Evolutionary conservation across 2,888 invertebrate genomes (phyloP), one percentile per base, ranked within the genome.

Genomic region (Megastigmus dorsalis): DNA sequence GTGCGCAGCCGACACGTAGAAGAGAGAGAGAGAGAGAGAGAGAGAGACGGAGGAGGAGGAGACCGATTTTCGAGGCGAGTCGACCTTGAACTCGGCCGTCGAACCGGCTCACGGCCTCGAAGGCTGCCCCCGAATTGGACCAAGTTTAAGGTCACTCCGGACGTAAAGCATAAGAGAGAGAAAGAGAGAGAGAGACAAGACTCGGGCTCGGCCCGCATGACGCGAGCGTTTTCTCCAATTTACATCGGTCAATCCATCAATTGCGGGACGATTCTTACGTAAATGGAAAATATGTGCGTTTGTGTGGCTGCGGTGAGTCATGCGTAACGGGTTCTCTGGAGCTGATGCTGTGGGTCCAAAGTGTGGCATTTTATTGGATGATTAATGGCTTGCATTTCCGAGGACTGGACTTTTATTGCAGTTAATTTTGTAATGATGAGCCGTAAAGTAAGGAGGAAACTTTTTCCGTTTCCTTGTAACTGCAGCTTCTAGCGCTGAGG

Each of bases 61-160:
- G 18, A 28, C 36, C 28, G 55, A 63, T 57, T 71, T 63, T 55
- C 66, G 36, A 55, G 52, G 3, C 41, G 9, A 30, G 68, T 52
- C 73, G 82, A 77, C 83, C 82, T 82, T 83, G 82, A 83, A 83
- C 80, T 76, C 78, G 84, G 82, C 77, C 83, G 80, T 76, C 81
- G 82, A 84, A 84, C 84, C 74, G 77, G 60, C 60, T 74, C 59
- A 10, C 36, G 52, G 59, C 69, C 69, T 60, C 65, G 60, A 67
- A 57, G 36, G 36, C 23, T 28, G 65, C 15, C 60, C 57, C 50
- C 67, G 52, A 77, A 77, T 57, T 65, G 72, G 74, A 71, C 60
- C 77, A 77, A 77, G 77, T 75, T 77, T 74, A 72, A n/a, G n/a
- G n/a, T n/a, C n/a, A n/a, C n/a, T n/a, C n/a, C n/a, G n/a, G n/a